Base-by-base conservation (phyloP, 2,113 vertebrate species). In the Ceyx melanurus region DNA sequence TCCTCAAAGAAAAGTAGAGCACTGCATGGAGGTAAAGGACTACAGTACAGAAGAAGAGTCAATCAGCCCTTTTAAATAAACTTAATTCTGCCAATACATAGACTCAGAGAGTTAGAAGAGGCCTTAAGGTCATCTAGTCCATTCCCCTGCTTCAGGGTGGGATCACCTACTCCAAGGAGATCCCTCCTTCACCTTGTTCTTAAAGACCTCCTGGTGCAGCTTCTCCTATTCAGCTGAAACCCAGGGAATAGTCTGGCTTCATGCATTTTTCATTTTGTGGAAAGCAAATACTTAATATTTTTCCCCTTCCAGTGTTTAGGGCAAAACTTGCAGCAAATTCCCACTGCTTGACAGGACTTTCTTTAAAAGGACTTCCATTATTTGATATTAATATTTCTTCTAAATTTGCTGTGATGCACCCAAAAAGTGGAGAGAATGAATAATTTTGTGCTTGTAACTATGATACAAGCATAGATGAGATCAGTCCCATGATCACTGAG, bases 21-120 rank as follows among this genome's bases (percentile, higher is more conserved):
- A 56, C 21, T 35, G 15, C 26, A 67, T 29, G 42, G 51, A 78
- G 37, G 22, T 56, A 60, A 92, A 82, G 20, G 17, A 43, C 33
- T 60, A 26, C 0, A 1, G 29, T 64, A 35, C 5, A 84, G 70
- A 76, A 37, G 22, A 92, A 62, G 1, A 83, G 53, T 93, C 73
- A 75, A 78, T 89, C 40, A 72, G 21, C 2, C 42, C 17, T 79
- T 92, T 82, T 72, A 87, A 89, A 89, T 91, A 93, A 90, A 94
- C 45, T 81, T 33, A 15, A 8, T 78, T 75, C 66, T 91, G 83
- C 91, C 84, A 57, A 87, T 91, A 84, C 40, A 75, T 64, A 68
- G 43, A 78, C 65, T 83, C n/a, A 21, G 33, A 60, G 40, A 84
- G 20, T 73, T 64, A 43, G 48, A 72, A 90, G 19, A 16, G 28